Percentiles rank a stretch among this genome's conserved stretches.
phyloP scores from a whole-genome alignment of 1,140 invertebrate genomes.

The Polypedilum vanderplanki region DNA sequence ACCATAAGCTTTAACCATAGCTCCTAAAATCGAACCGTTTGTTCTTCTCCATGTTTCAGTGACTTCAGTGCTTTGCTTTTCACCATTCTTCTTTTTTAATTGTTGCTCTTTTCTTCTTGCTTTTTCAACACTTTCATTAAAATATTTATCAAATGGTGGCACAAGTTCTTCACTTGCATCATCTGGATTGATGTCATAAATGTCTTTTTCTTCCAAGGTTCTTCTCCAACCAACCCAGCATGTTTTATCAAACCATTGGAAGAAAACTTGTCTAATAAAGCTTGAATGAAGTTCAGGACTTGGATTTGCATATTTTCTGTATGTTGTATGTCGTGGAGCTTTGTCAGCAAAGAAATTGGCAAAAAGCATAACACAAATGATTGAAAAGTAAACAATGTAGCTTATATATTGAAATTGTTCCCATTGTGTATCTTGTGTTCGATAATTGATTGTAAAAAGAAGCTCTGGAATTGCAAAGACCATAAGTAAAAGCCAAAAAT shows the following conservation, averaged over 20 bases:
- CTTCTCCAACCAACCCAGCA: constrained; percentile 47
- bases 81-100: neutral
- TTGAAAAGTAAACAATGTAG: constrained; percentile 2
- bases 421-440: neutral
- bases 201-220: constrained; percentile 65
- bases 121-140: constrained; percentile 53
- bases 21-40: constrained; percentile 60
- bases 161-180: constrained; percentile 69
- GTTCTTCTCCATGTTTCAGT: constrained; percentile 61
- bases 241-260: constrained; percentile 21
- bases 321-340: neutral
- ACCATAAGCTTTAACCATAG: constrained; percentile 67
- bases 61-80: constrained; percentile 40
- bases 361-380: constrained; percentile 9
- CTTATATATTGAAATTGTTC: constrained; percentile 24
- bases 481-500: constrained; percentile 23
- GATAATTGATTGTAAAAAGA: neutral
- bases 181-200: constrained; percentile 81
- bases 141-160: constrained; percentile 74
- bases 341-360: constrained; percentile 27
- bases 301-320: constrained; percentile 3
- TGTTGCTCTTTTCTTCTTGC: constrained; percentile 43
- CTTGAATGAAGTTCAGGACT: constrained; percentile 27
- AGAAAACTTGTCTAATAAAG: constrained; percentile 21
- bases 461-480: neutral